Evolutionary conservation across 2,888 invertebrate genomes (phyloP), one percentile per base, ranked within the genome.

Genomic region (Choristoneura rosaceana): DNA sequence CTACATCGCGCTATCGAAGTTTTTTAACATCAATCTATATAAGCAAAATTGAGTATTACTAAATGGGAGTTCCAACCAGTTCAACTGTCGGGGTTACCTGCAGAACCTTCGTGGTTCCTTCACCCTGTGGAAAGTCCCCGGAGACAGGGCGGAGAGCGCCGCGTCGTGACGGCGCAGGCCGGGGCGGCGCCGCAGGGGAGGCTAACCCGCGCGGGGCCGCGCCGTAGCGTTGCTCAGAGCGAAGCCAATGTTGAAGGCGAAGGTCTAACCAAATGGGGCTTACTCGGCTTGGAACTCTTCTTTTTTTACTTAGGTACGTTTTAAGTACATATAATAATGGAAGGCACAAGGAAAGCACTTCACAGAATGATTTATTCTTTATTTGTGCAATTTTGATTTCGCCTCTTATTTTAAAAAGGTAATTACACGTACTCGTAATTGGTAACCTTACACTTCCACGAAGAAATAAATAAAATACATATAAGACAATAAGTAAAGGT

Each of bases 91-190:
- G 93, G 94, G 92, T 90, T 76, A 94, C 94, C 73, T 25, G 75
- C 94, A 80, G 90, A 90, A 84, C 83, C 86, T 81, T 77, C 3
- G 81, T 93, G 87, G 78, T 83, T 91, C 84, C 71, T 0, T 84
- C 74, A 90, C 91, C 93, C 92, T 91, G 94, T 90, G 94, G 94
- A 94, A 94, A 94, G 94, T 94, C 94, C 94, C 94, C 94, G 94
- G 94, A 94, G 91, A 86, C 74, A 87, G 81, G 94, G 84, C 89
- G 91, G 94, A 94, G 89, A 94, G 92, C 92, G 90, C 77, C 92
- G 77, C 87, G 89, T 87, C 83, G 76, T 93, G 79, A 81, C 60
- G 86, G 86, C 90, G 86, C 50, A 80, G 87, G 89, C 89, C 84
- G 87, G 85, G 79, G 76, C 74, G 83, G 87, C 75, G 75, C 77